Percentiles rank a stretch among this genome's conserved stretches.
Evolutionary conservation across 2,888 invertebrate species (phyloP).

Genomic region (Sinopyrophorus schimmeli): DNA sequence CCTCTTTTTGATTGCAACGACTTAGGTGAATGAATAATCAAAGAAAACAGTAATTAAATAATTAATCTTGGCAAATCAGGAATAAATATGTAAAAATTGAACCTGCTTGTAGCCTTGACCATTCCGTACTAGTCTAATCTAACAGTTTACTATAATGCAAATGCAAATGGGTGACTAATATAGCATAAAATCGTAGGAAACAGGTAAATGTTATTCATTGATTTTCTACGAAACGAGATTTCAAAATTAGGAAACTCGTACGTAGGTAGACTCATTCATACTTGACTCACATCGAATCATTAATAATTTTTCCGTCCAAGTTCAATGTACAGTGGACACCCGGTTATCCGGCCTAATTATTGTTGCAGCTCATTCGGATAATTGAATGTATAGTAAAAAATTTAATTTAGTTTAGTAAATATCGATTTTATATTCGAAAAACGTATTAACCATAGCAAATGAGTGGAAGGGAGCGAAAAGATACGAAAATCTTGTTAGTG

Average conservation of each 20-base stretch:
- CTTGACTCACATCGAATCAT: constrained; percentile 24
- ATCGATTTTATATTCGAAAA: no score
- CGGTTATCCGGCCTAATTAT: no score
- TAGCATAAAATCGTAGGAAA: constrained; percentile 11
- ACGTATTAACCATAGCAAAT: no score
- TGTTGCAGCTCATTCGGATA: no score
- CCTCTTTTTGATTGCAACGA: no score
- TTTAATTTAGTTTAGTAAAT: no score
- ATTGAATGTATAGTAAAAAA: no score
- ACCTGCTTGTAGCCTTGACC: constrained; percentile 18
- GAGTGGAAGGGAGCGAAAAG: no score
- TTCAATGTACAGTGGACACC: no score
- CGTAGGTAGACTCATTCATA: constrained; percentile 19
- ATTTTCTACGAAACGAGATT: constrained; percentile 14
- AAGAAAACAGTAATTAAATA: not conserved
- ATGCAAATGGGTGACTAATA: constrained; percentile 10
- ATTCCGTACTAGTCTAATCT: constrained; percentile 13
- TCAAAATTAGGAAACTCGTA: constrained; percentile 10
- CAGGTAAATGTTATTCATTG: constrained; percentile 15
- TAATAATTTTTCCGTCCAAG: no score
- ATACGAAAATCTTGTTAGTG: no score
- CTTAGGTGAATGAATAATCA: not conserved
- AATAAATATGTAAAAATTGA: constrained; percentile 10
- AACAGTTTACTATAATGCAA: constrained; percentile 8
- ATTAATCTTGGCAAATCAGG: constrained; percentile 2